Evolutionary conservation across 2,888 invertebrate genomes (phyloP), one percentile per base, ranked within the genome.

Genomic region (Diarsia brunnea): DNA sequence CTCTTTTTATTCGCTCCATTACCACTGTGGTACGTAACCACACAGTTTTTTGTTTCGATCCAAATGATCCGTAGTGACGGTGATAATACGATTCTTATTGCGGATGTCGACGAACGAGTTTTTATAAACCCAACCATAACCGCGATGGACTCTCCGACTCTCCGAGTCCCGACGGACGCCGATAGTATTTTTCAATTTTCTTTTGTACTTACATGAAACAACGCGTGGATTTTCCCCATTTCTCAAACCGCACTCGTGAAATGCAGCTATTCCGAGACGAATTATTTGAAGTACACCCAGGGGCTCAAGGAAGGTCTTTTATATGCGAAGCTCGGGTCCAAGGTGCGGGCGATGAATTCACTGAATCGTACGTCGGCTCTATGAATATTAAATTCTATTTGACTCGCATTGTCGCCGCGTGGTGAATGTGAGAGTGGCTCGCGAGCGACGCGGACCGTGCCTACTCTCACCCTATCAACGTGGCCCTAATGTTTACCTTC

Each of bases 301-400:
- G 94, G 93, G 94, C 91, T 93, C 92, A 88, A 91, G 93, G 91
- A 94, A 94, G 94, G 94, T 94, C 94, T 94, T 95, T 95, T 95
- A 95, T 95, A 95, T 95, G 95, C 94, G 94, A 91, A 91, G 90
- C 95, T 92, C 90, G 93, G 94, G 95, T 94, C 94, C 92, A 94
- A 95, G 96, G 95, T 95, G 95, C 94, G 95, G 94, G 91, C 95
- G 92, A 95, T 95, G 95, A 94, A 95, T 96, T 96, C 96, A 95
- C 93, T 95, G 95, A 96, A 95, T 96, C 94, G 95, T 94, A 95
- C 93, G 95, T 93, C 93, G 93, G 91, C 94, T 95, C 96, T 95
- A 96, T 96, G 95, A 96, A 96, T 96, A 95, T 95, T 95, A 96
- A 95, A 95, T 95, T 95, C 92, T 95, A 96, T 96, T 95, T 95